Evolutionary conservation across 2,888 invertebrate species (phyloP), one percentile per base, ranked within the genome.

Genomic region (Trissoscelio sp.): DNA sequence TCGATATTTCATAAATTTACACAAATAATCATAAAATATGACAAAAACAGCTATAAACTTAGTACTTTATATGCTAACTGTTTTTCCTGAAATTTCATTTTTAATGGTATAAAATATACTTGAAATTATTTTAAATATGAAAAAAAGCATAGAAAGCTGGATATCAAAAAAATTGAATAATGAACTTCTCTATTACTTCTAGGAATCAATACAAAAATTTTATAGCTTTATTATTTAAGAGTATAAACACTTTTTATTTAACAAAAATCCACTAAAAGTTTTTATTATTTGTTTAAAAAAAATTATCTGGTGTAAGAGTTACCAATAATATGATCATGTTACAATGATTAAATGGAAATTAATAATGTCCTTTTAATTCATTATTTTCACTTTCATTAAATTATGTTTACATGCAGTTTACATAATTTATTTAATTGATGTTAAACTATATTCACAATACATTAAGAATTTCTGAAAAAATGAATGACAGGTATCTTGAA

Each of bases 391-490:
- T 20, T 18, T 20, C 7, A 18, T 18, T 44, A 44, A 48, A 48
- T 48, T 48, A 12, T 55, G 24, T 34, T 34, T 34, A 22, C 12
- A 55, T 5, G 34, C n/a, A 12, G 34, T 55, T 55, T 31, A 31
- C 31, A 53, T 53, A 53, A 53, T 57, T 37, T 39, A 57, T 57
- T 37, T 22, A 58, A 42, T 24, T 16, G 39, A 58, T 58, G 16
- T 58, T 42, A 24, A 42, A 31, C 42, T 42, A 42, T 14, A 22
- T 42, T 22, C 24, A 58, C 58, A 58, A 42, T 39, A 34, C 57
- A 57, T 57, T 57, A 57, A 39, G 57, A 39, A 57, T 39, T 57
- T 57, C 37, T 37, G 12, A 51, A 48, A 39, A 57, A 57, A 57
- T 58, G 22, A 42, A 58, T 42, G 42, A 58, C 24, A 42, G 24